phyloP scores from a whole-genome alignment of 2,888 invertebrate genomes.

The Volucella inflata region DNA sequence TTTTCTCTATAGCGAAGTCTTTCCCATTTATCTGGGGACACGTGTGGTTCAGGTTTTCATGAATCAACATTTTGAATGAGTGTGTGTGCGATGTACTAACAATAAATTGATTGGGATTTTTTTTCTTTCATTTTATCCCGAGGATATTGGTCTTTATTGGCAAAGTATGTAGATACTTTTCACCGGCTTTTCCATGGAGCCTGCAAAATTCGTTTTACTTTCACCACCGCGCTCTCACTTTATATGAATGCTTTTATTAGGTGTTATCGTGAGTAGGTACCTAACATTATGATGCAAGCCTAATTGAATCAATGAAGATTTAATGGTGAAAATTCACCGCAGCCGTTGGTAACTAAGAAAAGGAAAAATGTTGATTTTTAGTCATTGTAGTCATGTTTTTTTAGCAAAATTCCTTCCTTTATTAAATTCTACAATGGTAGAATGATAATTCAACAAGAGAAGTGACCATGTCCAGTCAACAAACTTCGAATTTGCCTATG shows the following conservation, averaged over 20 bases:
- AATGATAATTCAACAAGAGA: too few relatives aligned
- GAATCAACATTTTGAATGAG: not conserved
- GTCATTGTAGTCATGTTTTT: too few relatives aligned
- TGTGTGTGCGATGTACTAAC: not conserved
- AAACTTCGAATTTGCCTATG: too few relatives aligned
- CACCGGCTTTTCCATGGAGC: conserved; percentile 17
- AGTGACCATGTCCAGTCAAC: too few relatives aligned
- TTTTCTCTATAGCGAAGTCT: conserved; percentile 45
- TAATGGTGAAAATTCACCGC: too few relatives aligned
- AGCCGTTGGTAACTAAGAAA: too few relatives aligned
- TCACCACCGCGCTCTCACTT: not conserved
- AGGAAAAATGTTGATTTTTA: too few relatives aligned
- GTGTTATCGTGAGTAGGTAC: conserved; percentile 47
- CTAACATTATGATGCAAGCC: conserved; percentile 33
- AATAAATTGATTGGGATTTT: conserved; percentile 54
- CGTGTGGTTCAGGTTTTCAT: conserved; percentile 26
- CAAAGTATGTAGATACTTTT: conserved; percentile 21
- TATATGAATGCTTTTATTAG: conserved; percentile 36
- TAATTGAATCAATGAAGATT: conserved; percentile 46
- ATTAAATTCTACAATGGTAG: too few relatives aligned
- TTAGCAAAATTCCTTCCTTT: too few relatives aligned
- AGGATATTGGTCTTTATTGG: conserved; percentile 48
- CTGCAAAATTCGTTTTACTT: conserved; percentile 8
- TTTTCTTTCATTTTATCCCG: conserved; percentile 44
- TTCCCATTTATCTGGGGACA: conserved; percentile 12